Conservation (phyloP, 1,140 invertebrate genomes). For the Druon quercuslanigerum region DNA sequence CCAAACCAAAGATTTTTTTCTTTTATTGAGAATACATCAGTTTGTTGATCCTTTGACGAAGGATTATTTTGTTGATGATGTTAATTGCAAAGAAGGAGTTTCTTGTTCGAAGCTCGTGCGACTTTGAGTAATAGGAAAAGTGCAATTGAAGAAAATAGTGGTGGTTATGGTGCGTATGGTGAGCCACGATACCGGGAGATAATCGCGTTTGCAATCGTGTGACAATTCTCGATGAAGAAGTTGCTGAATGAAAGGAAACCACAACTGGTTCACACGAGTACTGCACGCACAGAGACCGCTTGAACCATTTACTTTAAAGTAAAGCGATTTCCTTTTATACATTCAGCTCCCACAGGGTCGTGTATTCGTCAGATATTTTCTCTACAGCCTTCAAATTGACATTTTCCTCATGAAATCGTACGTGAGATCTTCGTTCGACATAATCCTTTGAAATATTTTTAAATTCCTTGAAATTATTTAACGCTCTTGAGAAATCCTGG, state of each 20-base stretch:
- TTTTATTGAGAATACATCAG: background rate
- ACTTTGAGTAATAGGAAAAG: constrained; percentile 40
- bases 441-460: no score
- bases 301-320: constrained; percentile 66
- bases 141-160: constrained; percentile 46
- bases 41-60: background rate
- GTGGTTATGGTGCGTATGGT: constrained; percentile 50
- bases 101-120: constrained; percentile 22
- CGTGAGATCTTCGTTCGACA: no score
- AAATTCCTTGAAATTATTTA: no score
- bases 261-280: constrained; percentile 69
- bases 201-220: constrained; percentile 64
- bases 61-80: background rate
- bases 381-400: constrained; percentile 8
- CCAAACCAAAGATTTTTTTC: no score
- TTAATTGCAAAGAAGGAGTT: constrained; percentile 7
- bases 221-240: constrained; percentile 70
- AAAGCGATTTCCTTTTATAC: constrained; percentile 69
- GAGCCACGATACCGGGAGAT: constrained; percentile 52
- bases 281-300: constrained; percentile 56
- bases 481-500: no score
- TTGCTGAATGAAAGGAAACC: constrained; percentile 73
- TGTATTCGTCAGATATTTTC: constrained; percentile 35
- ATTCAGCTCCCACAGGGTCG: constrained; percentile 63
- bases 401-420: background rate